Percentiles rank a stretch among this genome's conserved stretches.
phyloP scores from a whole-genome alignment of 2,888 invertebrate species.

The Drosophila anceps region DNA sequence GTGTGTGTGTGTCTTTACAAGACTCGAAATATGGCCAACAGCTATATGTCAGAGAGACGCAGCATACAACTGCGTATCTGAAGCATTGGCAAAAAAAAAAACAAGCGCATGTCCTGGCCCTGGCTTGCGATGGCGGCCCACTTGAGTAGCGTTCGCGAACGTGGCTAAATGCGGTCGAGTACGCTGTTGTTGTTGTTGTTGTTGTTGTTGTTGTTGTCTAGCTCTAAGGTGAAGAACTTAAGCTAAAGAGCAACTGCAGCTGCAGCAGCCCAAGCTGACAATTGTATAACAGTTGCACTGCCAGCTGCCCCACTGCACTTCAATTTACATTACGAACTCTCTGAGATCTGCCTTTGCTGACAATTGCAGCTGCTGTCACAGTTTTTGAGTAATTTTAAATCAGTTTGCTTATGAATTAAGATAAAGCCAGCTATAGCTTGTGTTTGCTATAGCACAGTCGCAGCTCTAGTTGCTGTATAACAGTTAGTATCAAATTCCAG shows the following conservation, averaged over 20 bases:
- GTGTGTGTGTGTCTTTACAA: constrained; percentile 7
- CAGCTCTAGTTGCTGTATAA: constrained; percentile 7
- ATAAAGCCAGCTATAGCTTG: not conserved
- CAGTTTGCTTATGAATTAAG: not conserved
- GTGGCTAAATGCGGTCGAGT: constrained; percentile 45
- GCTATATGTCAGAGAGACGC: constrained; percentile 66
- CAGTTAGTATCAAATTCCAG: not conserved
- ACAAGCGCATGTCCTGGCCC: constrained; percentile 1
- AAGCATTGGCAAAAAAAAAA: constrained; percentile 18
- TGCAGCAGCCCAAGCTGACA: constrained; percentile 4
- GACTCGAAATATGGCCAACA: constrained; percentile 40
- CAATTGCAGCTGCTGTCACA: not conserved
- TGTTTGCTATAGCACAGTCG: not conserved
- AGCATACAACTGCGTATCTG: constrained; percentile 3
- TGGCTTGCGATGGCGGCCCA: constrained; percentile 5
- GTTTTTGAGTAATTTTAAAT: not conserved
- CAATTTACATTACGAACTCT: not conserved
- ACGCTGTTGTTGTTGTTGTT: not conserved
- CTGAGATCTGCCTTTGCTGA: not conserved
- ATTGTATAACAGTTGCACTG: not conserved
- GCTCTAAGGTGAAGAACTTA: not conserved
- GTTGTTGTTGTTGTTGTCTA: constrained; percentile 2
- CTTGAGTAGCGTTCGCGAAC: constrained; percentile 23
- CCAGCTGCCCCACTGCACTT: not conserved
- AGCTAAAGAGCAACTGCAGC: not conserved